phyloP scores from a whole-genome alignment of 2,113 vertebrate genomes.

The Corythornis vintsioides region DNA sequence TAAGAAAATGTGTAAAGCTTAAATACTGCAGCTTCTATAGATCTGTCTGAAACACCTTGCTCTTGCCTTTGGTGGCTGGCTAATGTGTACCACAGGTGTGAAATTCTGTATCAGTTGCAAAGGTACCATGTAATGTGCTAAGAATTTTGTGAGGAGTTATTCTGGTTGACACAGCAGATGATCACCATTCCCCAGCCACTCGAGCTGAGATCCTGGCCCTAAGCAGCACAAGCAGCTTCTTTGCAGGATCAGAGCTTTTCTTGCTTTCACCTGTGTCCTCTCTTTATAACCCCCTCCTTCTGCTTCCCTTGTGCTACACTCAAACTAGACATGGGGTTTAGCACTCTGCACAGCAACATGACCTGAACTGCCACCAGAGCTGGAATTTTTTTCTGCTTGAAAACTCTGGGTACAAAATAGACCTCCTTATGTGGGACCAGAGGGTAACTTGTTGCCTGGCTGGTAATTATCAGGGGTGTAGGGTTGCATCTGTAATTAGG shows the following conservation, averaged over 20 bases:
- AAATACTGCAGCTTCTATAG: background rate
- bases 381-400: background rate
- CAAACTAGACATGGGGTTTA: background rate
- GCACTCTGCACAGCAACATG: rapidly evolving
- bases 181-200: background rate
- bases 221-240: background rate
- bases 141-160: background rate
- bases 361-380: background rate
- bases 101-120: background rate
- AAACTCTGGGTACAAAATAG: background rate
- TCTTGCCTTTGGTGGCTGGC: background rate
- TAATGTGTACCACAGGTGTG: background rate
- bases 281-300: background rate
- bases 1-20: background rate
- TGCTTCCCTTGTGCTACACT: background rate
- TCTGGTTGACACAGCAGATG: background rate
- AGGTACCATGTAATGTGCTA: background rate
- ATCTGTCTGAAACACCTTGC: background rate
- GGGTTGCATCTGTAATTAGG: constrained; percentile 1
- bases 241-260: background rate
- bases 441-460: background rate
- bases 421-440: background rate
- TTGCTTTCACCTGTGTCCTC: background rate
- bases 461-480: constrained; percentile 28
- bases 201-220: background rate